Conservation (phyloP, 2,113 vertebrate genomes). For the Thymallus thymallus region DNA sequence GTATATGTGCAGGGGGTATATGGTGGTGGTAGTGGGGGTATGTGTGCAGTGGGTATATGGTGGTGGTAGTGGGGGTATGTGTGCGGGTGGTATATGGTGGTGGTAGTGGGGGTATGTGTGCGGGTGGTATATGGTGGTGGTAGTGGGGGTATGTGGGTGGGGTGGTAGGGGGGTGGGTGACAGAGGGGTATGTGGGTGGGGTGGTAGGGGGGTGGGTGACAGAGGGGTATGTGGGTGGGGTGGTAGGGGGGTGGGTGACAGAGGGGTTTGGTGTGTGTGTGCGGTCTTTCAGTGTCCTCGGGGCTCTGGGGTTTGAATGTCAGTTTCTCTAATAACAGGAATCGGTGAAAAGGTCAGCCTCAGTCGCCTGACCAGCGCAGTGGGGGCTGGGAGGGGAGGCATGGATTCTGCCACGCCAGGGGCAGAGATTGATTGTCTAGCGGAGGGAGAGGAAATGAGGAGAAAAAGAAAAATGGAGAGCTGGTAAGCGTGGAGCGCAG, state of each 20-base stretch:
- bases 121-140: too few species aligned
- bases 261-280: background rate
- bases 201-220: too few species aligned
- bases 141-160: too few species aligned
- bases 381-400: constrained; percentile 24
- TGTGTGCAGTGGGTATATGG: constrained; percentile 18
- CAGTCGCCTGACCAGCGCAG: constrained; percentile 66
- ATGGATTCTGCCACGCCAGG: constrained; percentile 49
- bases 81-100: too few species aligned
- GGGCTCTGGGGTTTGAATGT: constrained; percentile 76
- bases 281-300: constrained; percentile 60
- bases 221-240: too few species aligned
- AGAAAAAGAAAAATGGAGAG: constrained; percentile 71
- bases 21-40: constrained; percentile 10
- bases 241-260: too few species aligned
- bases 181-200: too few species aligned
- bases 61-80: background rate
- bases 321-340: constrained; percentile 79
- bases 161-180: too few species aligned
- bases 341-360: constrained; percentile 76
- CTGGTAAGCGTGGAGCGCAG: constrained; percentile 31
- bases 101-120: background rate
- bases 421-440: constrained; percentile 74
- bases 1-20: constrained; percentile 15
- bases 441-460: constrained; percentile 69